phyloP scores from a whole-genome alignment of 2,113 vertebrate genomes.

The Microcebus murinus region DNA sequence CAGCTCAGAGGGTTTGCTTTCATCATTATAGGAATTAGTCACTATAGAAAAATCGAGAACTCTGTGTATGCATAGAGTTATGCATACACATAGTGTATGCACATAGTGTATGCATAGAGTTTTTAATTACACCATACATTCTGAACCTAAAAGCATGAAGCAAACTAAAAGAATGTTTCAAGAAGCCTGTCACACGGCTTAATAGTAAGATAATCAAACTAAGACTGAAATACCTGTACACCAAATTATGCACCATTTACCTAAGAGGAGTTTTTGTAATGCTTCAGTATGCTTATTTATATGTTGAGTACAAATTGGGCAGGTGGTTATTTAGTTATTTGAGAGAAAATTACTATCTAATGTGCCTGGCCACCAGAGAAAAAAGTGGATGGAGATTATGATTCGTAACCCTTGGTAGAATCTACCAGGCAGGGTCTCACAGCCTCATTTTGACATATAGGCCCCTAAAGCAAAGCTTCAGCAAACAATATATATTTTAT shows the following conservation, averaged over 20 bases:
- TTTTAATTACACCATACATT: background rate
- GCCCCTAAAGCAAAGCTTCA: conserved; percentile 19
- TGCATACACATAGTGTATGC: no score
- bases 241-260: background rate
- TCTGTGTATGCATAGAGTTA: background rate
- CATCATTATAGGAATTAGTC: background rate
- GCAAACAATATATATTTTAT: conserved; percentile 55
- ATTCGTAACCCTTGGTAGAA: background rate
- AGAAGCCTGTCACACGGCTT: background rate
- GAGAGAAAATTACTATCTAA: conserved; percentile 3
- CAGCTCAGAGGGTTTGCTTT: background rate
- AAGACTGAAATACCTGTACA: background rate
- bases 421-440: conserved; percentile 24
- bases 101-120: no score
- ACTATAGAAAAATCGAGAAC: background rate
- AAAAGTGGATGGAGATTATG: background rate
- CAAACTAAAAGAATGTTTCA: background rate
- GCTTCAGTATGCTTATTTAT: background rate
- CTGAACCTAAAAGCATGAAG: background rate
- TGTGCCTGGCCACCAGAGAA: background rate
- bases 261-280: background rate
- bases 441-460: background rate
- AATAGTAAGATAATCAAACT: background rate
- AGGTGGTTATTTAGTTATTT: background rate
- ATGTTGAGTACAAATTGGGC: background rate